phyloP scores from a whole-genome alignment of 2,113 vertebrate genomes.

The Cathartes aura region DNA sequence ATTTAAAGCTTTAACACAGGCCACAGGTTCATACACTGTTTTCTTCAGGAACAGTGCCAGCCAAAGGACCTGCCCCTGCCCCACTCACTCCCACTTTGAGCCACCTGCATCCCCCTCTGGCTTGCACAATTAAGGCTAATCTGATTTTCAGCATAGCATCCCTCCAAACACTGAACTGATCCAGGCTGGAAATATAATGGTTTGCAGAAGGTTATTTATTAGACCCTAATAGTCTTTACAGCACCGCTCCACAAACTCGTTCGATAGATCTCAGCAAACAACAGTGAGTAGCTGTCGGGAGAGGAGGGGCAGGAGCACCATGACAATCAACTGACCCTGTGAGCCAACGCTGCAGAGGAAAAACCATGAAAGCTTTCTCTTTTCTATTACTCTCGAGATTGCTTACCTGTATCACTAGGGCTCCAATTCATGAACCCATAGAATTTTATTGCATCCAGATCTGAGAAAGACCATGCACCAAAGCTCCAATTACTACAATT shows the following conservation, averaged over 20 bases:
- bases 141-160: background rate
- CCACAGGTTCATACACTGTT: background rate
- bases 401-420: background rate
- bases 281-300: background rate
- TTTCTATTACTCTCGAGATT: background rate
- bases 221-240: background rate
- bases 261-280: background rate
- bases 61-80: background rate
- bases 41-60: background rate
- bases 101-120: background rate
- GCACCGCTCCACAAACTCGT: background rate
- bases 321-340: background rate
- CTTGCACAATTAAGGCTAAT: background rate
- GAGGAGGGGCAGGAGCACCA: background rate
- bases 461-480: background rate
- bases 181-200: background rate
- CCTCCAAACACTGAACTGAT: background rate
- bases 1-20: background rate
- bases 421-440: background rate
- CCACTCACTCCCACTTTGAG: background rate
- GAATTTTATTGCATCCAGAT: background rate
- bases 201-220: background rate
- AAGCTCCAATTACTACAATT: background rate
- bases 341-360: background rate
- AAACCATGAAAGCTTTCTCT: background rate